Base-by-base conservation (phyloP, 2,797 vertebrate species). In the Acridotheres tristis region DNA sequence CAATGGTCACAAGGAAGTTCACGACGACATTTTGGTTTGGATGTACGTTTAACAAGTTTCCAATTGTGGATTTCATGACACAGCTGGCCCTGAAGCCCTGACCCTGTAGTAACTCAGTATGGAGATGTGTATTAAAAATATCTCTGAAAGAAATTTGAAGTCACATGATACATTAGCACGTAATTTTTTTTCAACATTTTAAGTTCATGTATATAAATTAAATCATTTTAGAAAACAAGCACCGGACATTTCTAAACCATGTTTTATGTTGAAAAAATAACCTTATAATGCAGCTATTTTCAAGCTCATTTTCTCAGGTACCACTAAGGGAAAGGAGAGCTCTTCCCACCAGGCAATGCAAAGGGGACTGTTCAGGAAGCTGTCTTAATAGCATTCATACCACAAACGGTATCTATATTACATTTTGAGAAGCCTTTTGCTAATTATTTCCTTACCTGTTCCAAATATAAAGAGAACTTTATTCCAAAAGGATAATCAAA, bases 1-100 rank as follows among this genome's bases (percentile, higher is more conserved):
- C 79, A 85, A 3, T 23, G 20, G 29, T 57, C 25, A 25, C 20
- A 61, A 54, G 17, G 12, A 45, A 74, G 50, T 80, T 74, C 27
- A 42, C 0, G 1, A 69, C 11, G 5, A 68, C 0, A 0, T 47
- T 75, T 66, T 59, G 22, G 88, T 71, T 43, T 47, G 40, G 22
- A 84, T 25, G 47, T 30, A 62, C 13, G 45, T 34, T 63, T 72
- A 62, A 71, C 18, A 92, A 61, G 57, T 85, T 74, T 67, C 30
- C 1, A 3, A 12, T 40, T 43, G 32, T 29, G 30, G 47, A 75
- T 81, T 79, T 78, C 54, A 63, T 38, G 23, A 66, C 23, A 38
- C 5, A 72, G 14, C 27, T 77, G 38, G 5, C 30, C n/a, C 50
- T 85, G 78, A 89, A 81, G 42, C 43, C 25, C 32, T 89, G 68